These are phyloP conservation scores for Numenius arquata DNA, from an alignment of 2,113 vertebrate species.

Conservation along the genomic window DNA sequence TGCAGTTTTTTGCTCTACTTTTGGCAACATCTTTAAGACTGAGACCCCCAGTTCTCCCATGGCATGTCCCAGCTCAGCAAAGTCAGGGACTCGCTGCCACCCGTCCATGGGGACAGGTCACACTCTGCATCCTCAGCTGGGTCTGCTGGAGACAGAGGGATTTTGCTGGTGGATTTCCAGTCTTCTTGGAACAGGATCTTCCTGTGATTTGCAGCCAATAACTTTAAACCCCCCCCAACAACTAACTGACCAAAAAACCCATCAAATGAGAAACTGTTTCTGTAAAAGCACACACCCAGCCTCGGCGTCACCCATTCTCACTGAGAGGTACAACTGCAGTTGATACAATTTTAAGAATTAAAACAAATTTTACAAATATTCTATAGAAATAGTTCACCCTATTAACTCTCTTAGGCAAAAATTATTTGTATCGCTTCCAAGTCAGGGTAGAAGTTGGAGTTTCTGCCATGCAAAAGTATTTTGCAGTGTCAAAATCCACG, in stretches of 20 bases:
- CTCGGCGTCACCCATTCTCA: neutral
- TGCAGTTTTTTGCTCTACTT: neutral
- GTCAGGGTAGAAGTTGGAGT: neutral
- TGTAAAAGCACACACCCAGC: neutral
- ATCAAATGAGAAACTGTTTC: neutral
- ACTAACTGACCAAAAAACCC: neutral
- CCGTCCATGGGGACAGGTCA: neutral
- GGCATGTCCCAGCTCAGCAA: neutral
- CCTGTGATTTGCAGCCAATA: neutral
- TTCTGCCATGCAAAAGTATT: neutral
- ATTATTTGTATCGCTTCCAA: neutral
- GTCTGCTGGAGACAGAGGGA: neutral
- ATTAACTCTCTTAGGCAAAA: neutral
- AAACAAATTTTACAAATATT: neutral
- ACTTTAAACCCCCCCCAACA: neutral
- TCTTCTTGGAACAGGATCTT: neutral
- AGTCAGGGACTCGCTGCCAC: neutral
- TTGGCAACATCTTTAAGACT: fast-evolving
- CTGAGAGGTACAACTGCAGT: neutral
- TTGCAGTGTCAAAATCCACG: neutral
- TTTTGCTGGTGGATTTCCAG: neutral
- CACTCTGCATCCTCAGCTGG: neutral
- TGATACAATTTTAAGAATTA: neutral
- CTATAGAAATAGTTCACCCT: neutral
- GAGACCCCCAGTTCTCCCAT: neutral